Evolutionary conservation across 2,797 vertebrate species (phyloP).

Genomic region (Sebastes wilsoni): DNA sequence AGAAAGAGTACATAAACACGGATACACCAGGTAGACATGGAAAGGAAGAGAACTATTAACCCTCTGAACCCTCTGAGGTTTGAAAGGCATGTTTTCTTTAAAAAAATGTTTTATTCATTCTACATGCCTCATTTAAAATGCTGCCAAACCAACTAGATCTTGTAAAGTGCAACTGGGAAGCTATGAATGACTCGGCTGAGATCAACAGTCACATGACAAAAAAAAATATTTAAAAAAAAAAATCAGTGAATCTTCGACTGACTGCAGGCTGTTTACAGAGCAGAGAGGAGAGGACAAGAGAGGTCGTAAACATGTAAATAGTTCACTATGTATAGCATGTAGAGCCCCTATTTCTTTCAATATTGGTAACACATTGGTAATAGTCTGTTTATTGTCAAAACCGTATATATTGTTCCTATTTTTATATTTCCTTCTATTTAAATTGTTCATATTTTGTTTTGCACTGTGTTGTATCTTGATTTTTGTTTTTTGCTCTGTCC

Average conservation of each 20-base stretch:
- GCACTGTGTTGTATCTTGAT: too few relatives aligned
- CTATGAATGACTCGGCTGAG: background rate
- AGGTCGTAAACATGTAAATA: too few relatives aligned
- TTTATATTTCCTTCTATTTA: too few relatives aligned
- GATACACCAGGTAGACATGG: background rate
- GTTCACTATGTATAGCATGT: too few relatives aligned
- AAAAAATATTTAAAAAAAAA: too few relatives aligned
- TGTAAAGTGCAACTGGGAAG: background rate
- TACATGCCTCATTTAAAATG: background rate
- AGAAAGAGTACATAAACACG: background rate
- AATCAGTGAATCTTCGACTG: background rate
- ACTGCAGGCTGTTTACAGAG: background rate
- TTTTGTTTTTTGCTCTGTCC: too few relatives aligned
- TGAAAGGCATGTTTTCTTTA: background rate
- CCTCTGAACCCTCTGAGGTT: background rate
- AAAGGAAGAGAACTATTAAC: background rate
- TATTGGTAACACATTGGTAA: too few relatives aligned
- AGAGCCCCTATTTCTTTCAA: too few relatives aligned
- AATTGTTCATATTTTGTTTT: too few relatives aligned
- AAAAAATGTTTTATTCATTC: background rate
- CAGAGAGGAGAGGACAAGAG: background rate
- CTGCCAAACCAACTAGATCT: background rate
- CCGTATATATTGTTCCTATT: too few relatives aligned
- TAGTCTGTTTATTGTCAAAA: too few relatives aligned
- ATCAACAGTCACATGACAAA: background rate